Evolutionary conservation across 2,797 vertebrate species (phyloP).

Genomic region (Mus spretus): DNA sequence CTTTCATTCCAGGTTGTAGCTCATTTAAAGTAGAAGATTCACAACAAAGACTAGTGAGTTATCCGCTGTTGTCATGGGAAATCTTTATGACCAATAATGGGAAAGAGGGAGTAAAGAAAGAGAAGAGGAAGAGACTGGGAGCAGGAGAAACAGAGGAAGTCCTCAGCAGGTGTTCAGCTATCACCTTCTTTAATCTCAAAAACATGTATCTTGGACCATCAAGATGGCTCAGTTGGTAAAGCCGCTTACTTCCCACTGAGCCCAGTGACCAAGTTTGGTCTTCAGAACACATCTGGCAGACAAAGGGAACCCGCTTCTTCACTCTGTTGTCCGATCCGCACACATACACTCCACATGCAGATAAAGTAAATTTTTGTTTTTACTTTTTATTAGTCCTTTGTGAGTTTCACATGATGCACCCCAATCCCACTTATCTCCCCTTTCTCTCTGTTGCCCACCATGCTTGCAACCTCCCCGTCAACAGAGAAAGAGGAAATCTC

Average conservation of each 20-base stretch:
- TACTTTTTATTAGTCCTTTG: too few relatives aligned
- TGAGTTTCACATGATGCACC: too few relatives aligned
- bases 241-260: too few relatives aligned
- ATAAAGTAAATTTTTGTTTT: too few relatives aligned
- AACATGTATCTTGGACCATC: background rate
- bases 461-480: too few relatives aligned
- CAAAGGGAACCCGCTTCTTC: background rate
- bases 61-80: background rate
- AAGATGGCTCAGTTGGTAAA: background rate
- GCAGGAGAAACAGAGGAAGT: background rate
- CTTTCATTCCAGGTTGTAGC: background rate
- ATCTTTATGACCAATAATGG: background rate
- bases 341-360: background rate
- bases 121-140: too few relatives aligned
- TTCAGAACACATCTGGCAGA: background rate
- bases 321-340: background rate
- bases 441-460: too few relatives aligned
- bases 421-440: too few relatives aligned
- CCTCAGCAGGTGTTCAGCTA: background rate
- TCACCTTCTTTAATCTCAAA: background rate
- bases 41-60: constrained; percentile 6
- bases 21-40: constrained; percentile 68
- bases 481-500: too few relatives aligned
- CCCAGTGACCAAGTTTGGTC: background rate
- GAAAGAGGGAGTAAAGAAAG: background rate